A percentile compares a stretch with the other conserved stretches of the same genome.
phyloP scores from a whole-genome alignment of 2,888 invertebrate genomes.

The Ctenicera cuprea region DNA sequence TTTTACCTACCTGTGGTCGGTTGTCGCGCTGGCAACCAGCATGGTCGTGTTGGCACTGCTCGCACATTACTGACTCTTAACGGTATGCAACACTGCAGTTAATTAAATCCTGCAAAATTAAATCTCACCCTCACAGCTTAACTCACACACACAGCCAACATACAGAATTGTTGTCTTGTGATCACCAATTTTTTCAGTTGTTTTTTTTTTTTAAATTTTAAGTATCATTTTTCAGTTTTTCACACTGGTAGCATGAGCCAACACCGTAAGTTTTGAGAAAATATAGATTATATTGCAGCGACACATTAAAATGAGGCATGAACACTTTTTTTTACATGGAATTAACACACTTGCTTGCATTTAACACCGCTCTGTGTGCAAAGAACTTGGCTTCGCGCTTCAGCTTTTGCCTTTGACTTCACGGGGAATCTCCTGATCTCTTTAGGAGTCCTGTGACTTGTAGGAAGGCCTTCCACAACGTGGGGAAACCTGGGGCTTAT shows the following conservation, averaged over 20 bases:
- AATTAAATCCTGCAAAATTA: constrained; percentile 34
- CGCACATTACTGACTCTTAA: constrained; percentile 70
- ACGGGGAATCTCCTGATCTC: background rate
- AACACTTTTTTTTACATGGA: constrained; percentile 53
- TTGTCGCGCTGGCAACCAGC: constrained; percentile 72
- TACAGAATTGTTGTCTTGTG: background rate
- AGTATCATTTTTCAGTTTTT: constrained; percentile 14
- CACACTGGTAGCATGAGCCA: constrained; percentile 25
- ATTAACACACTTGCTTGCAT: constrained; percentile 65
- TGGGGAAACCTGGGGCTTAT: no score
- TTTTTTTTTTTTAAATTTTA: no score
- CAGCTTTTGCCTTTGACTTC: constrained; percentile 44
- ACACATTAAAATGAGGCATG: constrained; percentile 68
- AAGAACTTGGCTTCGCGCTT: constrained; percentile 64
- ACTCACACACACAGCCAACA: constrained; percentile 12
- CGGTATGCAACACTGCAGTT: constrained; percentile 66
- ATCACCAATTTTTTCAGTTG: constrained; percentile 13
- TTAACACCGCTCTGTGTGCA: constrained; percentile 66
- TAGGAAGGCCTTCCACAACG: no score
- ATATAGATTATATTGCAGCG: constrained; percentile 30
- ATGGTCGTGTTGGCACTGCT: constrained; percentile 73
- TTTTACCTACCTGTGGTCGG: constrained; percentile 72
- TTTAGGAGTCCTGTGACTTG: no score
- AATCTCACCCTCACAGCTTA: constrained; percentile 6
- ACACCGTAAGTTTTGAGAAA: constrained; percentile 22